Percentiles rank a stretch among this genome's conserved stretches.
These are phyloP conservation scores for Lagorchestes hirsutus DNA, from an alignment of 2,797 vertebrate species.

Conservation along the genomic window DNA sequence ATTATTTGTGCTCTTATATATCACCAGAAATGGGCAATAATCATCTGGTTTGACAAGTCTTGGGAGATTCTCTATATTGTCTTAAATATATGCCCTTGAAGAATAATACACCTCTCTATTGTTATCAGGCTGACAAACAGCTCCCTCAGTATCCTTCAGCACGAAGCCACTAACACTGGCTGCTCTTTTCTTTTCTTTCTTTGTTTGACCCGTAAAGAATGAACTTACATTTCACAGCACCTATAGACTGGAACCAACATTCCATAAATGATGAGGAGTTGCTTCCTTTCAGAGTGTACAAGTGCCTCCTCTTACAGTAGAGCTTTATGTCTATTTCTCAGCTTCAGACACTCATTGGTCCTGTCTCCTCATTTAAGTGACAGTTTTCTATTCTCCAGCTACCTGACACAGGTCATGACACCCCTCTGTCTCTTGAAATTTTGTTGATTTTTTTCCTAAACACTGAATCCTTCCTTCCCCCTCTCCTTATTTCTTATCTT, in stretches of 20 bases:
- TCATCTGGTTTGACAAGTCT: not conserved
- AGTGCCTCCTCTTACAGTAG: not conserved
- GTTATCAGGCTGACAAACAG: not conserved
- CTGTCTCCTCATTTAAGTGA: not conserved
- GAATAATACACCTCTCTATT: not conserved
- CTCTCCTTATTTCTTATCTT: not conserved
- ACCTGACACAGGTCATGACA: not conserved
- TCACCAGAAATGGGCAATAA: not conserved
- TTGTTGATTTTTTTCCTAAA: not conserved
- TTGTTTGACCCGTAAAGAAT: not conserved
- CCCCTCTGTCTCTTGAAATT: not conserved
- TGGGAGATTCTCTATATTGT: not conserved
- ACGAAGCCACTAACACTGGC: not conserved
- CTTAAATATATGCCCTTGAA: not conserved
- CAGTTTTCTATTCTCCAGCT: not conserved
- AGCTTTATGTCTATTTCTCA: not conserved
- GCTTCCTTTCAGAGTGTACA: not conserved
- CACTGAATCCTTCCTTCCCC: not conserved
- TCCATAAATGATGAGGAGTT: not conserved
- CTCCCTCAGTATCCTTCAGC: not conserved
- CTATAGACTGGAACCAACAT: not conserved
- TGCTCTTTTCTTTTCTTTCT: not conserved
- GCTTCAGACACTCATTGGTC: not conserved
- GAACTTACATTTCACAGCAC: not conserved
- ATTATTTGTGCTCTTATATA: not conserved